Conservation (phyloP, 1,140 invertebrate species). For the Zeugodacus cucurbitae region DNA sequence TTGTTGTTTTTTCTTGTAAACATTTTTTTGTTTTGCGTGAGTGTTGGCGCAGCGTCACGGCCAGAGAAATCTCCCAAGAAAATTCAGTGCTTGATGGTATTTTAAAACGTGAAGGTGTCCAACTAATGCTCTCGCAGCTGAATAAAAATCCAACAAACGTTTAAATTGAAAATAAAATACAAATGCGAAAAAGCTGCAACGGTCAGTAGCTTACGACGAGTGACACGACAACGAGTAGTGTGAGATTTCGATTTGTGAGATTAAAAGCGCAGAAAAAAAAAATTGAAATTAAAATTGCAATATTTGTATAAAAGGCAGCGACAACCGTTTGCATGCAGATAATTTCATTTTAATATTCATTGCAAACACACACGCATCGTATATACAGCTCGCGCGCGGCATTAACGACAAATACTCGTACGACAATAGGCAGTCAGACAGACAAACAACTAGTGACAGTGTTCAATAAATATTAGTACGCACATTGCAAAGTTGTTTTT, state of each 20-base stretch:
- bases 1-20: background rate
- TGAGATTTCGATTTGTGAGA: conserved; percentile 8
- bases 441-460: background rate
- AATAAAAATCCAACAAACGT: background rate
- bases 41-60: background rate
- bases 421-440: background rate
- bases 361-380: background rate
- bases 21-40: background rate
- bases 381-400: background rate
- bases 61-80: conserved; percentile 20
- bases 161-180: conserved; percentile 18
- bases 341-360: conserved; percentile 28
- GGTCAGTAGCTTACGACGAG: background rate
- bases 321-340: conserved; percentile 7
- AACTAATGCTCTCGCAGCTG: background rate
- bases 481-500: background rate
- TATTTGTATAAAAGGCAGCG: conserved; percentile 16
- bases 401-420: background rate
- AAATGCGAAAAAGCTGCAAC: background rate
- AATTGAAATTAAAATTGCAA: conserved; percentile 12
- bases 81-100: conserved; percentile 29
- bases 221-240: background rate
- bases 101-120: conserved; percentile 14
- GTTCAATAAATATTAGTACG: background rate
- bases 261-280: conserved; percentile 17